These are phyloP conservation scores for Tympanoctomys barrerae DNA, from an alignment of 2,797 vertebrate genomes.

Conservation along the genomic window DNA sequence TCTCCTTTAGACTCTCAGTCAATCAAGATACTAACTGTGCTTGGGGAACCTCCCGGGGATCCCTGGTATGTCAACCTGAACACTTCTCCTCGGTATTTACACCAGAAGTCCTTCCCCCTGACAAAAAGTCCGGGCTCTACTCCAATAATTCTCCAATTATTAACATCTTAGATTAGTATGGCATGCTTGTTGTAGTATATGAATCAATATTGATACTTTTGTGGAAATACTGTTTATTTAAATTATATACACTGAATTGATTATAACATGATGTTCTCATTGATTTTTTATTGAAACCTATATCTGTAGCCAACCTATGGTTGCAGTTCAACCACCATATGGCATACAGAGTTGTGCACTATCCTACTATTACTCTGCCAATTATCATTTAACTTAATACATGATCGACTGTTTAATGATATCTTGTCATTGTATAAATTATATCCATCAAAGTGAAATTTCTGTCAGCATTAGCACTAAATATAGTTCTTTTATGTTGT, in stretches of 20 bases:
- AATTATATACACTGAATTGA: not conserved
- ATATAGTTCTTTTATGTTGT: not conserved
- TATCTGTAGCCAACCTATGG: not conserved
- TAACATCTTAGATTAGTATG: not conserved
- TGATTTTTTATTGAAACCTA: not conserved
- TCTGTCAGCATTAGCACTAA: not conserved
- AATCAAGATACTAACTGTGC: constrained; percentile 52
- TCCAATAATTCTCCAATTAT: not conserved
- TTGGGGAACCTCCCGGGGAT: constrained; percentile 14
- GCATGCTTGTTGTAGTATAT: not conserved
- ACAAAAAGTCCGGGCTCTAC: not conserved
- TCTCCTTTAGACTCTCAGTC: not conserved
- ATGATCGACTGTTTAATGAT: not conserved
- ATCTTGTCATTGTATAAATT: not conserved
- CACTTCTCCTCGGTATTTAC: not conserved
- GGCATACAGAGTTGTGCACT: too few relatives aligned
- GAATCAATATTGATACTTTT: not conserved
- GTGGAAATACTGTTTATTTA: not conserved
- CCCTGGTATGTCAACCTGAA: constrained; percentile 12
- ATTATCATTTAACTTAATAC: not conserved
- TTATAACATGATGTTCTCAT: not conserved
- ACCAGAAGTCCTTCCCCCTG: not conserved
- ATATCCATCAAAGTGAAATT: not conserved
- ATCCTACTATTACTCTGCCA: not conserved
- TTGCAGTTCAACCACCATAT: not conserved